Percentiles rank a stretch among this genome's conserved stretches.
Evolutionary conservation across 2,797 vertebrate species (phyloP).

Genomic region (Potorous gilbertii): DNA sequence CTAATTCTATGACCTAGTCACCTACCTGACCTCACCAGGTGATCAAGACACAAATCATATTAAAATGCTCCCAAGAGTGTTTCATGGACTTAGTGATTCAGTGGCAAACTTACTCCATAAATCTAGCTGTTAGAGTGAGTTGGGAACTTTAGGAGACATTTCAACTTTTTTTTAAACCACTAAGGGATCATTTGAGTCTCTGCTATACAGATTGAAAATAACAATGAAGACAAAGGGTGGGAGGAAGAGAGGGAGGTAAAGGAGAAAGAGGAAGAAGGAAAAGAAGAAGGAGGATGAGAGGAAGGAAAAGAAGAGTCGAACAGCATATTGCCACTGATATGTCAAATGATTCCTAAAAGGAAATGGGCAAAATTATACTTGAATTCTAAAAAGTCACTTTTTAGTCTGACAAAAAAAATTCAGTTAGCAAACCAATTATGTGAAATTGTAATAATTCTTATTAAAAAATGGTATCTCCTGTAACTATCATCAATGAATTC

Average conservation of each 20-base stretch:
- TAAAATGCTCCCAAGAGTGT: constrained; percentile 8
- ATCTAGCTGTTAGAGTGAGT: background rate
- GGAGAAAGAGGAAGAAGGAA: too few species aligned
- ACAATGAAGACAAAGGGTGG: background rate
- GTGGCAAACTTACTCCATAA: constrained; percentile 1
- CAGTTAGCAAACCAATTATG: background rate
- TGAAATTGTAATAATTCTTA: background rate
- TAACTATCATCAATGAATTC: background rate
- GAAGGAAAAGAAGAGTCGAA: background rate
- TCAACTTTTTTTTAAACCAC: background rate
- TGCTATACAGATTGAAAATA: background rate
- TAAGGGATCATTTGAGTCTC: background rate
- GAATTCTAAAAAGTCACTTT: background rate
- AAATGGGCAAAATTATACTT: background rate
- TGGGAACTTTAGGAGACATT: background rate
- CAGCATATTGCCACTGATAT: background rate
- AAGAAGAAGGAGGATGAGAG: background rate
- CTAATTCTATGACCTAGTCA: background rate
- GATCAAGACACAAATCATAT: background rate
- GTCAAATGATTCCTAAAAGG: background rate
- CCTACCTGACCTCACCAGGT: background rate
- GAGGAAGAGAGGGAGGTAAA: background rate
- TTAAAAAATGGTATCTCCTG: background rate
- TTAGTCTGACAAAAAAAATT: background rate
- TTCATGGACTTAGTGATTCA: constrained; percentile 3